phyloP scores from a whole-genome alignment of 2,888 invertebrate genomes.

The Cephonodes hylas region DNA sequence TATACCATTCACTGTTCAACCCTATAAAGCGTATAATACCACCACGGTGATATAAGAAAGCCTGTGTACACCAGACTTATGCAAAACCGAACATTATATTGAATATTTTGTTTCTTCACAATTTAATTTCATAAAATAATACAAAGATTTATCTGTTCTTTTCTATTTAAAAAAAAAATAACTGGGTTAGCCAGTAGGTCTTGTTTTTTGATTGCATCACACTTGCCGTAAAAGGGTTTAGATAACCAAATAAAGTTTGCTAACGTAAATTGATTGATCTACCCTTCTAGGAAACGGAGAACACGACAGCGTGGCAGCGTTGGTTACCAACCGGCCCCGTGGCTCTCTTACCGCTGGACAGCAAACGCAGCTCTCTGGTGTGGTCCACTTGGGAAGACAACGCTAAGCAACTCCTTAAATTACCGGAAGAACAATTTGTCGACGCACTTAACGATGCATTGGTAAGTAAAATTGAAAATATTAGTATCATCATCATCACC shows the following conservation, averaged over 20 bases:
- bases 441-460: constrained; percentile 93
- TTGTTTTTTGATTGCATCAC: too few relatives aligned
- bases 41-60: too few relatives aligned
- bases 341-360: constrained; percentile 92
- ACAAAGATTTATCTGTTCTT: too few relatives aligned
- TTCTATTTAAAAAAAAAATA: too few relatives aligned
- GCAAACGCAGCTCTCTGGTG: constrained; percentile 92
- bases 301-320: constrained; percentile 97
- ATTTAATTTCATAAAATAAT: not conserved
- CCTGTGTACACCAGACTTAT: too few relatives aligned
- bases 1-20: too few relatives aligned
- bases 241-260: too few relatives aligned
- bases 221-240: too few relatives aligned
- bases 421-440: constrained; percentile 90
- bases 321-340: constrained; percentile 96
- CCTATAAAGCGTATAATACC: too few relatives aligned
- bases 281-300: constrained; percentile 82
- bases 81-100: too few relatives aligned
- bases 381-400: constrained; percentile 92
- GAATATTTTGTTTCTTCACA: not conserved
- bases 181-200: too few relatives aligned
- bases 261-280: not conserved
- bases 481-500: too few relatives aligned
- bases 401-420: constrained; percentile 86
- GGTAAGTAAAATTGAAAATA: constrained; percentile 77